phyloP scores from a whole-genome alignment of 37 sponge, comb jelly and placozoan species.

The Oscarella lobularis region DNA sequence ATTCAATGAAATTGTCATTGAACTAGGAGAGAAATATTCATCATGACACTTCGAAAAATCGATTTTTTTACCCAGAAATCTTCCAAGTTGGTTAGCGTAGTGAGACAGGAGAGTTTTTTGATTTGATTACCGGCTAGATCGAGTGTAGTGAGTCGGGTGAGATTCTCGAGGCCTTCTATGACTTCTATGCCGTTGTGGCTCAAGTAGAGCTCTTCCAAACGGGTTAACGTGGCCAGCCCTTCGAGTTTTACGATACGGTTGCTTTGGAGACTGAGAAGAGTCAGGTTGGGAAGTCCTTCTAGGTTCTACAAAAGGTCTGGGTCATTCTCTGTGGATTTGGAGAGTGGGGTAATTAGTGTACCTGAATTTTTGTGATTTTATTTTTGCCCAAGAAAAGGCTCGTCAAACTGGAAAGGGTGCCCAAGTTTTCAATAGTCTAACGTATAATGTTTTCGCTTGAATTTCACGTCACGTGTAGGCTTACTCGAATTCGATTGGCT shows the following conservation, averaged over 20 bases:
- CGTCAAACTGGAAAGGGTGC: slow-evolving; percentile 57
- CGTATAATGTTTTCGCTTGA: neutral
- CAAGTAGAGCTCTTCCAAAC: slow-evolving; percentile 75
- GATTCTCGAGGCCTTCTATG: slow-evolving; percentile 51
- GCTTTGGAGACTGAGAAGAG: slow-evolving; percentile 19
- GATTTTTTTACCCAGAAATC: slow-evolving; percentile 86
- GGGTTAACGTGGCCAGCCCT: slow-evolving; percentile 38
- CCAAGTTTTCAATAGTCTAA: slow-evolving; percentile 74
- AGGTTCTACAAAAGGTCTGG: neutral
- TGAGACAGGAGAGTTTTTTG: slow-evolving; percentile 26
- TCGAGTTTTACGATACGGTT: slow-evolving; percentile 61
- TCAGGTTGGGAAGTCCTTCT: neutral
- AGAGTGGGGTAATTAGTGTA: neutral
- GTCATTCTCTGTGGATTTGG: neutral
- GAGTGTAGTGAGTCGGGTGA: slow-evolving; percentile 36
- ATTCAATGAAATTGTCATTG: slow-evolving; percentile 52
- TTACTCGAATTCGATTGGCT: slow-evolving; percentile 63
- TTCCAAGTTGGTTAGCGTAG: slow-evolving; percentile 43
- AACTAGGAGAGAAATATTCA: slow-evolving; percentile 31
- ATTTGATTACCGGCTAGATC: slow-evolving; percentile 59
- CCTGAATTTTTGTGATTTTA: slow-evolving; percentile 70
- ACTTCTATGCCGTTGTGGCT: slow-evolving; percentile 65
- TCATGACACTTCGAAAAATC: neutral
- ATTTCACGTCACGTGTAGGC: neutral
- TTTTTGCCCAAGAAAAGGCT: slow-evolving; percentile 71